A percentile compares a stretch with the other conserved stretches of the same genome.
Conservation (phyloP, 2,113 vertebrate genomes). For the Spermophilus dauricus region DNA sequence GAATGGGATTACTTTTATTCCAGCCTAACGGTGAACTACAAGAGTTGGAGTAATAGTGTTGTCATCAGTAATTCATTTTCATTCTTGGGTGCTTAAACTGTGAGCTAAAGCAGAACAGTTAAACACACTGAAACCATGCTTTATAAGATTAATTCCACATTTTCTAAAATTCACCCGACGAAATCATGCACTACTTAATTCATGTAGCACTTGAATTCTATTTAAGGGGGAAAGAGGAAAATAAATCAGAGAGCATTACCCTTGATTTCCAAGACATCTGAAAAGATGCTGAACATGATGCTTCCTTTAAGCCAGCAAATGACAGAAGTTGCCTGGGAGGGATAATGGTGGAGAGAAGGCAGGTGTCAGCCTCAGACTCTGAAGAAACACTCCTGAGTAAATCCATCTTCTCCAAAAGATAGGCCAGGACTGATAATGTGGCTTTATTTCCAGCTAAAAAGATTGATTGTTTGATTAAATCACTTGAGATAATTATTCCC, state of each 20-base stretch:
- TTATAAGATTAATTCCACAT: slow-evolving; percentile 61
- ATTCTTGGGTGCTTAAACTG: not conserved
- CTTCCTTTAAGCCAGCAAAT: not conserved
- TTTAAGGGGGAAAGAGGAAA: slow-evolving; percentile 53
- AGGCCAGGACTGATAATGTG: not conserved
- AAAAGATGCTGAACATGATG: not conserved
- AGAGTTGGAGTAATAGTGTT: slow-evolving; percentile 52
- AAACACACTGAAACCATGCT: not conserved
- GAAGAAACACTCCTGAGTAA: not conserved
- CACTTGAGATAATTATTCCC: slow-evolving; percentile 22
- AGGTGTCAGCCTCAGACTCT: not conserved
- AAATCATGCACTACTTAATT: slow-evolving; percentile 63
- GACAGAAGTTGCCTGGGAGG: not conserved
- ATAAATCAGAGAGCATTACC: slow-evolving; percentile 62
- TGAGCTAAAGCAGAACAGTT: not conserved
- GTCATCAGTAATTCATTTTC: slow-evolving; percentile 55
- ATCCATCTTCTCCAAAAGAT: not conserved
- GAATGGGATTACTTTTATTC: slow-evolving; percentile 49
- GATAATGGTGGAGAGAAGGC: not conserved
- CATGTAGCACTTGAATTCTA: slow-evolving; percentile 32
- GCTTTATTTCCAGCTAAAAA: not conserved
- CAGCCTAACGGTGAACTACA: not conserved
- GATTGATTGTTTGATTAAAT: slow-evolving; percentile 51
- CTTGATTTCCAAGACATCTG: slow-evolving; percentile 69
- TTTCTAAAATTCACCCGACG: slow-evolving; percentile 40